These are phyloP conservation scores for Sphyrna mokarran DNA, from an alignment of 2,113 vertebrate species.

Conservation along the genomic window DNA sequence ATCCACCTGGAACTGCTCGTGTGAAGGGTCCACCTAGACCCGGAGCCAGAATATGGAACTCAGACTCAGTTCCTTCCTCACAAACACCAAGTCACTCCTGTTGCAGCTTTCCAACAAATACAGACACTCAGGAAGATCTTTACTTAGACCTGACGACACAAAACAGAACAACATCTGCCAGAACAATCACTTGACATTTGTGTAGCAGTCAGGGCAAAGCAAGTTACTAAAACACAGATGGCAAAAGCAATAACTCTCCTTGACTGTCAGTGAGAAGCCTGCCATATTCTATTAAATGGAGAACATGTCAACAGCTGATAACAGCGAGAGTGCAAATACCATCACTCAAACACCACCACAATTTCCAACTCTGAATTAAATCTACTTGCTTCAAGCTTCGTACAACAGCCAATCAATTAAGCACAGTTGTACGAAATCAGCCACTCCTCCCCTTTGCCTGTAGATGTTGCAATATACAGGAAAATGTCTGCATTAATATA, in stretches of 20 bases:
- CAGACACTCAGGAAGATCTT: neutral
- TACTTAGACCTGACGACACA: neutral
- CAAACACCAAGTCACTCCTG: neutral
- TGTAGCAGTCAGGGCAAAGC: neutral
- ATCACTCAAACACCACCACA: neutral
- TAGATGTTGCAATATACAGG: neutral
- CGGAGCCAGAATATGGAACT: neutral
- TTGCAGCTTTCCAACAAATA: neutral
- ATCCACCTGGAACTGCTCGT: neutral
- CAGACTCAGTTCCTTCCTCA: neutral
- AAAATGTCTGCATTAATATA: neutral
- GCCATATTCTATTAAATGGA: neutral
- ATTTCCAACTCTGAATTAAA: neutral
- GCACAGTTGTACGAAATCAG: neutral
- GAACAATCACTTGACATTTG: conserved; percentile 5
- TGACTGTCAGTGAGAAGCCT: neutral
- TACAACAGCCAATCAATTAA: neutral
- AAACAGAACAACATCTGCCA: neutral
- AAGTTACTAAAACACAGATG: neutral
- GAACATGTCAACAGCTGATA: neutral
- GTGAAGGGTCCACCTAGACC: neutral
- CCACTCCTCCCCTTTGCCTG: neutral
- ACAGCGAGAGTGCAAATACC: neutral
- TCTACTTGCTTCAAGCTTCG: neutral
- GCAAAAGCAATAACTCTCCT: neutral